Base-by-base conservation (phyloP, 2,113 vertebrate genomes). In the Amblyopsis rosae region DNA sequence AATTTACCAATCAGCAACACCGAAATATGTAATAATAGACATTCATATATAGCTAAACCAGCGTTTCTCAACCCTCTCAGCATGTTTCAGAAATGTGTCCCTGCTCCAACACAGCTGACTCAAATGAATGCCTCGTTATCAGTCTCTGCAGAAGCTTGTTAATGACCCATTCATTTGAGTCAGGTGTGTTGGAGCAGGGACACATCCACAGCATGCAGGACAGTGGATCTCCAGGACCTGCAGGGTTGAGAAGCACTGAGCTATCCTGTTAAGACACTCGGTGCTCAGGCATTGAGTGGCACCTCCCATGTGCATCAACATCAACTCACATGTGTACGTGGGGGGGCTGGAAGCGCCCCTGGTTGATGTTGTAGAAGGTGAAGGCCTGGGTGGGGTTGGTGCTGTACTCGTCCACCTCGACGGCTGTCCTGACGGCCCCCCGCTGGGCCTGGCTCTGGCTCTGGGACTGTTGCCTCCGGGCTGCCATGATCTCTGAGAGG, bases 361-460 rank as follows among this genome's bases (percentile, higher is more conserved):
- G 97, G 93, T 99, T 99, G 91, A 99, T 99, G 88, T 99, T 99
- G 95, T 98, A 99, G 93, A 98, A 99, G 62, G 97, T 99, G 90
- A 99, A 99, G 60, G 97, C 97, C 90, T 99, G 97, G 0, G 97
- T 99, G 67, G 97, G 97, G 90, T 99, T 99, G 83, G 95, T 89
- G 89, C 97, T 99, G 90, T 98, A 98, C 79, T 99, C 97, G 10
- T 99, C 96, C 88, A 99, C 96, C 79, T 98, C 96, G 45, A 98
- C 91, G 26, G 93, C 81, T 4, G 93, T 89, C 74, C 95, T 84
- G 85, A 89, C 85, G 70, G 35, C 35, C 35, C 92, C 91, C 66
- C 96, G 82, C 79, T 95, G 92, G 62, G 92, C 79, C 48, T 95
- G 93, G 0, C 80, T 62, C 85, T 89, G 88, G 58, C 79, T 79